Base-by-base conservation (phyloP, 2,113 vertebrate species). In the Myiozetetes cayanensis region DNA sequence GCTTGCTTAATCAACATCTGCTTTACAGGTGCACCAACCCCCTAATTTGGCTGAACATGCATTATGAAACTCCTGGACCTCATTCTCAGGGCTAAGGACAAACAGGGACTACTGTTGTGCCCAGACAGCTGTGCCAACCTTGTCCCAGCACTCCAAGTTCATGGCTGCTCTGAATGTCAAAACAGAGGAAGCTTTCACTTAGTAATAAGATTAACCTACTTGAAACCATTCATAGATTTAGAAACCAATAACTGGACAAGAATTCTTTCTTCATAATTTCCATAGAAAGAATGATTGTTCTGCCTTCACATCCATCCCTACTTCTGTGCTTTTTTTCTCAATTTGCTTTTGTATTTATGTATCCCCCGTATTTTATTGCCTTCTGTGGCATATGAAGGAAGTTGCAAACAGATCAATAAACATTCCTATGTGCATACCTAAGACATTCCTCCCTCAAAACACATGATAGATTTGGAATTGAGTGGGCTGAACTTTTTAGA, bases 41-140 rank as follows among this genome's bases (percentile, higher is more conserved):
- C 44, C 39, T 50, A 25, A 20, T 74, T 56, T 83, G 4, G 21
- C 16, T 55, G 35, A 27, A 33, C 0, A 0, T 23, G 12, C 0
- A 1, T 49, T 20, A 22, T 15, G 21, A 12, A 77, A 4, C 10
- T 82, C 49, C 18, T 24, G 46, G 19, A 53, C 4, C 10, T 59
- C 10, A 3, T 44, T 55, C 21, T 59, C 16, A 33, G 8, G 28
- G 23, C 24, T 59, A 23, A 63, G 47, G n/a, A 27, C 37, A 73
- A 2, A 13, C 3, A 4, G 10, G 9, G 18, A 30, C 21, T 58
- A 18, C 31, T 68, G n/a, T 14, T 12, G 3, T 17, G 7, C 16
- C 44, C 53, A 39, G 21, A 8, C 4, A 35, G 7, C 53, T 49
- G n/a, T 39, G n/a, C 7, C 2, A 0, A 19, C 2, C 30, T 43